Base-by-base conservation (phyloP, 2,888 invertebrate genomes). In the Arrhopalites spinosus region DNA sequence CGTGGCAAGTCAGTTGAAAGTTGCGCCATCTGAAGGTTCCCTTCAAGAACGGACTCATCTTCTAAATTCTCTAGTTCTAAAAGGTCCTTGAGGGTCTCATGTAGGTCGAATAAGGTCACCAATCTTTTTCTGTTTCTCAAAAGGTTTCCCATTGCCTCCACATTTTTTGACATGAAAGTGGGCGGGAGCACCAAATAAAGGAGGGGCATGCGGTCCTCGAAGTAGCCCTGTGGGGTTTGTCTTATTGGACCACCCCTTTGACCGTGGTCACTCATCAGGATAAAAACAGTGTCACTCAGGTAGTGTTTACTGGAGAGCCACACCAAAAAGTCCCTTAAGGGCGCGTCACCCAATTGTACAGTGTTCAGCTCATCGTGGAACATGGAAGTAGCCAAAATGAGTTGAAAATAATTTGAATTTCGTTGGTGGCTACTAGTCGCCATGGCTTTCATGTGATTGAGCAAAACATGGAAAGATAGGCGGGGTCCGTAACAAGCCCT, bases 131-230 rank as follows among this genome's bases (percentile, higher is more conserved):
- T 13, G 59, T 82, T 81, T 15, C 7, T 5, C 17, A 20, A 8
- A 8, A 96, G 85, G 85, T 92, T 93, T 0, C 86, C 84, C 79
- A 90, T 88, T 53, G 53, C 53, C 17, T 5, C 5, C 17, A 5
- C n/a, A 20, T 8, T 5, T 17, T 53, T 17, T 15, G 17, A 53
- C n/a, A n/a, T n/a, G n/a, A n/a, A n/a, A n/a, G n/a, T n/a, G n/a
- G n/a, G n/a, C n/a, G 96, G 96, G 76, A 94, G 85, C 2, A 90
- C 85, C 0, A 93, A 85, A 82, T 91, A 91, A 45, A 94, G 87
- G 79, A 95, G 90, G 0, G 97, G 96, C 74, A 95, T 88, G 64
- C 95, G 89, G 84, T 95, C 96, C 85, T 96, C 96, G 84, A 96
- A 88, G 84, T 86, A 84, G 0, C 87, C 87, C 43, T 95, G 93